Percentiles rank a stretch among this genome's conserved stretches.
These are phyloP conservation scores for Ephialtes manifestator DNA, from an alignment of 2,888 invertebrate genomes.

Conservation along the genomic window DNA sequence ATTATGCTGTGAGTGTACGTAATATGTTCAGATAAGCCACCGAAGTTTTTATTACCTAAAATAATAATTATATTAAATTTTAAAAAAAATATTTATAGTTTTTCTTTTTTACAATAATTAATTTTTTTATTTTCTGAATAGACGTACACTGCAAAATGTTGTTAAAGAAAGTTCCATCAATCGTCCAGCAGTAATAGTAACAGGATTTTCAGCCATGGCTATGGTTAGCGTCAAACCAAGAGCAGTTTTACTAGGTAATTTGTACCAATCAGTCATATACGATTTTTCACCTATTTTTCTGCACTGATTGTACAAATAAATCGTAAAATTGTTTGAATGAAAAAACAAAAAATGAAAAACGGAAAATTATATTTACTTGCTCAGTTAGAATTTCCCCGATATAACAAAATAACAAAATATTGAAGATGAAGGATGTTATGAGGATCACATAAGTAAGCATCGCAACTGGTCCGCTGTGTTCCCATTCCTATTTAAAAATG, in stretches of 20 bases:
- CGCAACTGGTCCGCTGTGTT: slow-evolving; percentile 53
- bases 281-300: slow-evolving; percentile 72
- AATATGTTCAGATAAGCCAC: slow-evolving; percentile 69
- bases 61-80: slow-evolving; percentile 20
- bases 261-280: too few species aligned
- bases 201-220: slow-evolving; percentile 72
- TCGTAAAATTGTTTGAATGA: not conserved
- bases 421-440: slow-evolving; percentile 60
- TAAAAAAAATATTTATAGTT: not conserved
- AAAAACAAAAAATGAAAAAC: not conserved
- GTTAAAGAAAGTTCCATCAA: slow-evolving; percentile 75
- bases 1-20: slow-evolving; percentile 46
- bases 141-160: slow-evolving; percentile 77
- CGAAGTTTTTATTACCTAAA: slow-evolving; percentile 71
- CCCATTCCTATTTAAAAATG: slow-evolving; percentile 64
- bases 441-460: slow-evolving; percentile 58
- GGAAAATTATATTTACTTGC: slow-evolving; percentile 45
- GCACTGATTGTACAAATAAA: slow-evolving; percentile 67
- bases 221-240: slow-evolving; percentile 73
- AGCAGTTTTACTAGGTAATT: slow-evolving; percentile 68
- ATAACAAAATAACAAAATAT: slow-evolving; percentile 67
- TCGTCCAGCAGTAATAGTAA: slow-evolving; percentile 76
- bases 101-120: not conserved
- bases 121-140: not conserved
- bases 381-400: slow-evolving; percentile 65